Evolutionary conservation across 2,113 vertebrate species (phyloP), one percentile per base, ranked within the genome.

Genomic region (Nibea albiflora): DNA sequence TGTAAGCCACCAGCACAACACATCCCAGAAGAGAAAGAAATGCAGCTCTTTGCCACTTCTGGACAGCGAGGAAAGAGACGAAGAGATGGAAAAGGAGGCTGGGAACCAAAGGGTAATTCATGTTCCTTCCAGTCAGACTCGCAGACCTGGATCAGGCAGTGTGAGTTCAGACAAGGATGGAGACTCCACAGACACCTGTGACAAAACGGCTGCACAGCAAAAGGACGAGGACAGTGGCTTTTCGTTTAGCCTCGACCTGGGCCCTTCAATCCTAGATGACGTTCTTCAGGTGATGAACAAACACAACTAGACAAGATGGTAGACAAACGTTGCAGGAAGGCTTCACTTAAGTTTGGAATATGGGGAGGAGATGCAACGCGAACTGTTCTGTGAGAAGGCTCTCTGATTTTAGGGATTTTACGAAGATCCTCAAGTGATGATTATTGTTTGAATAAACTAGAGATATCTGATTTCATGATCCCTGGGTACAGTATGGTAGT

Each of bases 261-360:
- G 98, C 60, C 95, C 98, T 4, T 98, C 98, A 0, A 98, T 99
- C 64, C 94, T 99, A 1, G 97, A 98, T 58, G 97, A 98, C 52
- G 96, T 99, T 83, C 95, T 99, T 64, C 95, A 96, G 90, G 96
- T 97, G 82, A 97, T 99, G 95, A 95, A 96, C 71, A 96, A 96
- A 88, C 94, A 97, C 39, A 79, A 94, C 14, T 93, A 91, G 72
- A 75, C 5, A 44, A 76, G n/a, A 53, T 26, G 62, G 35, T 4
- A 53, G 24, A 22, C 19, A 58, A 58, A 11, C 1, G 9, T 39
- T 49, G 16, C 1, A 5, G 0, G 1, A 44, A 50, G 42, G 2
- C 19, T 70, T 24, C 22, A 61, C 11, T 44, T 26, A 46, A 20
- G 8, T 52, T 28, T 72, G 24, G 46, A 80, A 53, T 35, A 54